Base-by-base conservation (phyloP, 2,797 vertebrate species). In the Salmo trutta region DNA sequence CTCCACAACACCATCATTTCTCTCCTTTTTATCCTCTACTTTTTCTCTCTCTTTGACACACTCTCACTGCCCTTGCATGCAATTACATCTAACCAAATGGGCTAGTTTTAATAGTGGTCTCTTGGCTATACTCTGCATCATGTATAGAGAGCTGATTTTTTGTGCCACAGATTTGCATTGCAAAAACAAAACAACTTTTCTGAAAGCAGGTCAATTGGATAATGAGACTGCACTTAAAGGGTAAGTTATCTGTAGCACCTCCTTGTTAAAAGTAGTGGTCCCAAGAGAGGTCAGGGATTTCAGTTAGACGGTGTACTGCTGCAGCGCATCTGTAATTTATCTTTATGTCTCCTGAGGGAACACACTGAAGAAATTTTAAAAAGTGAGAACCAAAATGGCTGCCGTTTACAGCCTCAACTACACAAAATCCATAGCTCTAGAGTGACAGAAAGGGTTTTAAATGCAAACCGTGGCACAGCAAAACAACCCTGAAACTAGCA, bases 211-310 rank as follows among this genome's bases (percentile, higher is more conserved):
- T 84, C 67, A 82, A 75, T 81, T 80, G 65, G 14, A 86, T 90
- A 91, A 92, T 85, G 83, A 89, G 86, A 86, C 81, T 79, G 51
- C 21, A 75, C 66, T 69, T 73, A 67, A 81, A 83, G 75, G 73
- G 16, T 8, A 54, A 75, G 36, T 66, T 31, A 71, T 69, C 65
- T 59, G 71, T 81, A 27, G 36, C 24, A 4, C 24, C 53, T 27
- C 27, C 51, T 67, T 76, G 62, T 84, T 67, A 68, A 85, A 80
- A 80, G 65, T 72, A 68, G 47, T 27, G 1, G 36, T 64, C 41
- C 82, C 75, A 5, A 56, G 56, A 72, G 78, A 59, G 8, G n/a
- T 24, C 17, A 53, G 51, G 14, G 12, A 53, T 59, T 21, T 53
- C n/a, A 24, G 19, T 51, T 21, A 29, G n/a, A 15, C 31, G 15